These are phyloP conservation scores for Hippasteria phrygiana DNA, from an alignment of 53 echinoderm and acorn worm genomes.

Conservation along the genomic window DNA sequence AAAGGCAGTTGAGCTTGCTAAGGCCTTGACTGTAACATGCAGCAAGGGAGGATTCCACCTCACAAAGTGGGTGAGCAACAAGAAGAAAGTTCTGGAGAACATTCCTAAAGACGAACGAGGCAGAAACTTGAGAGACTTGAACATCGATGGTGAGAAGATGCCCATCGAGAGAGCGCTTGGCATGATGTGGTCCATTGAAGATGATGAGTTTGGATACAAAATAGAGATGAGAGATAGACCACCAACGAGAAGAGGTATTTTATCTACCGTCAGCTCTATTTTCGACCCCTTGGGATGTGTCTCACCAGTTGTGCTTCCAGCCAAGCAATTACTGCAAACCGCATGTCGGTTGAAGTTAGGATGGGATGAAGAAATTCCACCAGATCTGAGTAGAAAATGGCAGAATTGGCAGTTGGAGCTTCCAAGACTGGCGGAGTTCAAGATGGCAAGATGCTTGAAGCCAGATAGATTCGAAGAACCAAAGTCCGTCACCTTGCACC, in stretches of 20 bases:
- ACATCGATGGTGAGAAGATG: constrained; percentile 7
- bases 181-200: constrained; percentile 54
- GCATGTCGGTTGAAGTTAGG: constrained; percentile 15
- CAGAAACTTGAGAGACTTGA: neutral
- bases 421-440: constrained; percentile 33
- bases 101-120: constrained; percentile 20
- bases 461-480: no score
- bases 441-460: no score
- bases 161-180: constrained; percentile 27
- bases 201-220: constrained; percentile 40
- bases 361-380: constrained; percentile 49
- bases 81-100: constrained; percentile 9
- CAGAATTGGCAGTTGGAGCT: constrained; percentile 39
- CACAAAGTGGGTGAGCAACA: constrained; percentile 74
- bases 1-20: constrained; percentile 28
- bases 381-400: neutral
- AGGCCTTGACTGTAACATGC: constrained; percentile 53
- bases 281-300: constrained; percentile 56
- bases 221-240: constrained; percentile 26
- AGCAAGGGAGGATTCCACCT: constrained; percentile 64
- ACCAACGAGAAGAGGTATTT: constrained; percentile 28
- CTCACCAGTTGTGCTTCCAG: constrained; percentile 36
- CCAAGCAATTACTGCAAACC: constrained; percentile 58
- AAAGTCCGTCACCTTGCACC: constrained; percentile 24
- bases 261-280: constrained; percentile 50